These are phyloP conservation scores for Eristalis pertinax DNA, from an alignment of 2,888 invertebrate genomes.

Conservation along the genomic window DNA sequence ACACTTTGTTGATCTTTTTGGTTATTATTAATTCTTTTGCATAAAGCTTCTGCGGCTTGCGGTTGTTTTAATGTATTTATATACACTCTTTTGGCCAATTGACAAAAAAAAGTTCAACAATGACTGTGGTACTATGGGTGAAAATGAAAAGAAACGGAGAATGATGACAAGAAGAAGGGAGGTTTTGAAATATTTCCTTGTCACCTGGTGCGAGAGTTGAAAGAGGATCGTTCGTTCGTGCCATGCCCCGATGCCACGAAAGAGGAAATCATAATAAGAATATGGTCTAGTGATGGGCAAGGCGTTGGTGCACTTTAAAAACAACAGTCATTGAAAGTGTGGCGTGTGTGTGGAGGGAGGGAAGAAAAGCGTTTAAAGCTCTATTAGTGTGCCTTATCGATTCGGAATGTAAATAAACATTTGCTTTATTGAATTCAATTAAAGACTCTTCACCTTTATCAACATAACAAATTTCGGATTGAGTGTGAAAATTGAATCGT, in stretches of 20 bases:
- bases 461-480: not conserved
- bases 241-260: not conserved
- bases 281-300: conserved; percentile 9
- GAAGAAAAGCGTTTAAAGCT: not conserved
- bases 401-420: conserved; percentile 37
- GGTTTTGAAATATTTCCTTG: conserved; percentile 24
- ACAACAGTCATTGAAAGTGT: not conserved
- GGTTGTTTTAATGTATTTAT: conserved; percentile 49
- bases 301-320: conserved; percentile 19
- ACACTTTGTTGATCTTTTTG: conserved; percentile 14
- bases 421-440: conserved; percentile 28
- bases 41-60: conserved; percentile 11
- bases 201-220: conserved; percentile 33
- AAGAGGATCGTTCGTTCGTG: conserved; percentile 1
- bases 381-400: conserved; percentile 2
- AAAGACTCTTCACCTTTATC: conserved; percentile 22
- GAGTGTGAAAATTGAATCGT: not conserved
- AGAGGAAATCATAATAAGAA: conserved; percentile 18
- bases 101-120: conserved; percentile 52
- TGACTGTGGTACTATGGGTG: not conserved
- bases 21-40: conserved; percentile 30
- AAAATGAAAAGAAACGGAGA: conserved; percentile 2
- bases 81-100: conserved; percentile 52
- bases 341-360: not conserved
- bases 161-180: conserved; percentile 6